These are phyloP conservation scores for Melangyna quadrimaculata DNA, from an alignment of 2,888 invertebrate species.

Conservation along the genomic window DNA sequence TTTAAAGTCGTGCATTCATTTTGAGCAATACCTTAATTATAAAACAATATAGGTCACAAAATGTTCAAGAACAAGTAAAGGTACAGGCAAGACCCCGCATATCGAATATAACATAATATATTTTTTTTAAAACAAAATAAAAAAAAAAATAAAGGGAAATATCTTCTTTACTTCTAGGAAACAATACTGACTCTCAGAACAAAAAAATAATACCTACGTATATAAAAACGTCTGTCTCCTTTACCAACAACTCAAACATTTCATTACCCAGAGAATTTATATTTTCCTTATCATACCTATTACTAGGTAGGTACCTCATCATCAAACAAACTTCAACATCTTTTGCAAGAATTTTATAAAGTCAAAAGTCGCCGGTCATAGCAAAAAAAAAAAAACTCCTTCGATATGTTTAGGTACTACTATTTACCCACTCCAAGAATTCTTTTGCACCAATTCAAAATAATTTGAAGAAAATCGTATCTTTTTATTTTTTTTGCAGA, in stretches of 20 bases:
- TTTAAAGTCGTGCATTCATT: too few species aligned
- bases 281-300: background rate
- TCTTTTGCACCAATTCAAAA: background rate
- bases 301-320: too few species aligned
- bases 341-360: background rate
- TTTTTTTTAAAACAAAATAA: background rate
- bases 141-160: background rate
- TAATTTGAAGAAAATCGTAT: background rate
- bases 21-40: too few species aligned
- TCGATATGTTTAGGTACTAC: background rate
- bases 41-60: too few species aligned
- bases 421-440: background rate
- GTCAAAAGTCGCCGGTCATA: background rate
- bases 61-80: too few species aligned
- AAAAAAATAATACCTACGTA: background rate
- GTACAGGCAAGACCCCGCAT: too few species aligned
- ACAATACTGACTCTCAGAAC: too few species aligned
- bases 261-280: background rate
- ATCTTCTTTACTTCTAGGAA: too few species aligned
- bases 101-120: too few species aligned
- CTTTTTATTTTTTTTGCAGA: background rate
- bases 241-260: background rate
- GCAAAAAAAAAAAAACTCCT: background rate
- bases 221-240: background rate
- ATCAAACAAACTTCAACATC: background rate